Evolutionary conservation across 2,797 vertebrate species (phyloP).

Genomic region (Enteromius mattozi): DNA sequence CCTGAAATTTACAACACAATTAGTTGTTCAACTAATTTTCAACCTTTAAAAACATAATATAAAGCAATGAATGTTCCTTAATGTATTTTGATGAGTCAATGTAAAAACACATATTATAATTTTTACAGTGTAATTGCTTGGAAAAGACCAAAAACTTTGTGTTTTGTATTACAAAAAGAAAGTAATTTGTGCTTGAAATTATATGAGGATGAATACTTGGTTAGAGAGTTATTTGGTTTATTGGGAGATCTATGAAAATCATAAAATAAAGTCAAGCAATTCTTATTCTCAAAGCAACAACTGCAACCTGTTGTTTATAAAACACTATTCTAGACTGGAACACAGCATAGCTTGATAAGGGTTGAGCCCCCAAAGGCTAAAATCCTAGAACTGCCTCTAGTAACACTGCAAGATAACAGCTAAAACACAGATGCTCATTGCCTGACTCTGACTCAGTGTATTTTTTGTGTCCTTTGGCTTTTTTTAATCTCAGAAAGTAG

Average conservation of each 20-base stretch:
- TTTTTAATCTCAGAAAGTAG: background rate
- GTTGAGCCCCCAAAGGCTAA: background rate
- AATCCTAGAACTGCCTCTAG: background rate
- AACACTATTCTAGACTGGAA: background rate
- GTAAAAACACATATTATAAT: background rate
- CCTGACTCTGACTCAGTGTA: background rate
- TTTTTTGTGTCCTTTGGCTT: background rate
- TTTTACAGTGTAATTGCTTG: background rate
- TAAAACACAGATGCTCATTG: slow-evolving; percentile 17
- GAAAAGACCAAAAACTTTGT: background rate
- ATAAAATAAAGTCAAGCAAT: background rate
- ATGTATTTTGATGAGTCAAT: background rate
- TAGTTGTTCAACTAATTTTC: background rate
- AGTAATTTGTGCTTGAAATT: background rate
- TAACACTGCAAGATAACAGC: slow-evolving; percentile 1
- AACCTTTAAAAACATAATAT: background rate
- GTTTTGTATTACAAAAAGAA: background rate
- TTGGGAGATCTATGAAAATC: background rate
- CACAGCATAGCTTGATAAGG: background rate
- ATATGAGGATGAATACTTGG: background rate
- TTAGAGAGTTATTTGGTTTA: background rate
- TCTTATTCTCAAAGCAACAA: background rate
- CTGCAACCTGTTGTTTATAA: background rate
- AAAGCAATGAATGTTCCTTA: background rate
- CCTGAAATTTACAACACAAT: background rate